These are phyloP conservation scores for Formica exsecta DNA, from an alignment of 1,140 invertebrate species.

Conservation along the genomic window DNA sequence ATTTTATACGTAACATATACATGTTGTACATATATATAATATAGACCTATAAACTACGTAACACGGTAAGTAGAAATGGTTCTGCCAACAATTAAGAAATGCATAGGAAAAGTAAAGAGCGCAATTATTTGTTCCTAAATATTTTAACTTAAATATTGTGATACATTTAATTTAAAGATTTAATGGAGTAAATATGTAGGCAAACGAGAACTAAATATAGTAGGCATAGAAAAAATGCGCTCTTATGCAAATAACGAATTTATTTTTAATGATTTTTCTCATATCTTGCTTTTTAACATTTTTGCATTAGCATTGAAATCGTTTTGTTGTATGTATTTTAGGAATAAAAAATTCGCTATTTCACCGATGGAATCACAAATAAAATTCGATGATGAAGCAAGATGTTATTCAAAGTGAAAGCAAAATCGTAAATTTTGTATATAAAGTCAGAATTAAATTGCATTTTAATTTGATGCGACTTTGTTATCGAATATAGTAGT, in stretches of 20 bases:
- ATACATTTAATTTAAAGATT: slow-evolving; percentile 26
- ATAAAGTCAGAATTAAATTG: slow-evolving; percentile 36
- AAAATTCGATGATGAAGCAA: slow-evolving; percentile 32
- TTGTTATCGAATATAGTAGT: slow-evolving; percentile 1
- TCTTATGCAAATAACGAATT: background rate
- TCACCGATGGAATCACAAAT: slow-evolving; percentile 30
- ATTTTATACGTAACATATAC: slow-evolving; percentile 16
- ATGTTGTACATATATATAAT: background rate
- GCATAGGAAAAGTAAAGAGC: background rate
- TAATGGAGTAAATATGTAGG: background rate
- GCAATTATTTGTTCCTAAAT: slow-evolving; percentile 18
- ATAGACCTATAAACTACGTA: background rate
- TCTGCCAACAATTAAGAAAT: slow-evolving; percentile 7
- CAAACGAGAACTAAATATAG: background rate
- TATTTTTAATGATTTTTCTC: background rate
- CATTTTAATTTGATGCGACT: background rate
- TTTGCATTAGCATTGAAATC: slow-evolving; percentile 6
- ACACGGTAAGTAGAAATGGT: slow-evolving; percentile 21
- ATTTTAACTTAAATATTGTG: background rate
- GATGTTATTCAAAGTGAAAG: slow-evolving; percentile 39
- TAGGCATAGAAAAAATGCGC: no score
- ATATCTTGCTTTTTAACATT: background rate
- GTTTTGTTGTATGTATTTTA: slow-evolving; percentile 64
- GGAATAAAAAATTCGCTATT: slow-evolving; percentile 45
- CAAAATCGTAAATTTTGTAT: slow-evolving; percentile 34